Conservation (phyloP, 2,113 vertebrate species). For the Hydropotes inermis region DNA sequence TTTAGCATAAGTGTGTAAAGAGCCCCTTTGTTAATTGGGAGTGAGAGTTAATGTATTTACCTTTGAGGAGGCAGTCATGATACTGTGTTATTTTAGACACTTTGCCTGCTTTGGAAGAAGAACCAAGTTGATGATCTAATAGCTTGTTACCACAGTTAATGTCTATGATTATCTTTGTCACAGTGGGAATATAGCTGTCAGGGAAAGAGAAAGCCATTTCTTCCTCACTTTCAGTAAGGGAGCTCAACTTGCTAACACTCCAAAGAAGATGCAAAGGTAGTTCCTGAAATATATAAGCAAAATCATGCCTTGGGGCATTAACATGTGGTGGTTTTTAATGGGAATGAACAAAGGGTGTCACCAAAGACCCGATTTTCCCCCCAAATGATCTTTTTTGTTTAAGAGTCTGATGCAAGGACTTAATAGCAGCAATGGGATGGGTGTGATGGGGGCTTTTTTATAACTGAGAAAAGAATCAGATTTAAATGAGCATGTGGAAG, state of each 20-base stretch:
- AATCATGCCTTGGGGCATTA: neutral
- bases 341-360: neutral
- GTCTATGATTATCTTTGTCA: conserved; percentile 71
- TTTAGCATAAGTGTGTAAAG: neutral
- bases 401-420: neutral
- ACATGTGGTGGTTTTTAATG: neutral
- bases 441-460: neutral
- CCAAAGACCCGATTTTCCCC: neutral
- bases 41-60: conserved; percentile 56
- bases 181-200: conserved; percentile 62
- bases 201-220: conserved; percentile 35
- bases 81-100: conserved; percentile 53
- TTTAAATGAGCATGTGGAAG: conserved; percentile 27
- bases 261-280: neutral
- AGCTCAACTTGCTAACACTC: conserved; percentile 26
- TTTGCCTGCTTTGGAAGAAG: conserved; percentile 43
- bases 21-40: conserved; percentile 50
- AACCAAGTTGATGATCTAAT: conserved; percentile 52
- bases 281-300: neutral
- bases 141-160: conserved; percentile 58
- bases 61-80: conserved; percentile 36
- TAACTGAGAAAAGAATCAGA: neutral
- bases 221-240: conserved; percentile 17
- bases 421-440: neutral
- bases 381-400: neutral